Evolutionary conservation across 2,888 invertebrate genomes (phyloP).

Genomic region (Dorcus hopei): DNA sequence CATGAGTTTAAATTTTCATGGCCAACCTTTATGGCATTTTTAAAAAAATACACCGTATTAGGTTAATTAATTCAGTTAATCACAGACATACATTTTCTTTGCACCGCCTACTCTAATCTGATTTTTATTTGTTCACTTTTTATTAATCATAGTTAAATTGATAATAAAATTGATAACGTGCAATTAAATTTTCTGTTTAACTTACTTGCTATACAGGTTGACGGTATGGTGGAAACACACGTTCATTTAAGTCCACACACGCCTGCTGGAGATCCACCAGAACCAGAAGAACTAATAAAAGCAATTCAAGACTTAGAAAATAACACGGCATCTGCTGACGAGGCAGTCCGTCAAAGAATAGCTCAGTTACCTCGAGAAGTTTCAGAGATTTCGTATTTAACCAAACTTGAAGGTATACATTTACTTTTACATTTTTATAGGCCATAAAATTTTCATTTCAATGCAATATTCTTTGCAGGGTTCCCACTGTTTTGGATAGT

Average conservation of each 20-base stretch:
- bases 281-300: conserved; percentile 89
- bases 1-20: too few species aligned
- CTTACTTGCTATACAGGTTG: conserved; percentile 47
- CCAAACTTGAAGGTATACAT: conserved; percentile 74
- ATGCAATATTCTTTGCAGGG: too few species aligned
- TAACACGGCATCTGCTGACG: conserved; percentile 93
- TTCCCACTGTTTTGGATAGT: too few species aligned
- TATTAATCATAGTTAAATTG: neutral
- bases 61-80: too few species aligned
- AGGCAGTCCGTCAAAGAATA: conserved; percentile 85
- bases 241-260: conserved; percentile 75
- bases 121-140: too few species aligned
- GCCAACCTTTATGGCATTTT: too few species aligned
- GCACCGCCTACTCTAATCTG: too few species aligned
- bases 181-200: neutral
- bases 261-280: conserved; percentile 82
- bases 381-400: conserved; percentile 82
- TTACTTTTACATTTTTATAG: neutral
- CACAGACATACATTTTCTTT: too few species aligned
- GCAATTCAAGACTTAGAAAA: conserved; percentile 82
- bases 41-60: too few species aligned
- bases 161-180: neutral
- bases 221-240: conserved; percentile 73
- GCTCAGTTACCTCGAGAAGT: conserved; percentile 93
- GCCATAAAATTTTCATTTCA: neutral